Base-by-base conservation (phyloP, 2,888 invertebrate species). In the Heteromyza rotundicornis region DNA sequence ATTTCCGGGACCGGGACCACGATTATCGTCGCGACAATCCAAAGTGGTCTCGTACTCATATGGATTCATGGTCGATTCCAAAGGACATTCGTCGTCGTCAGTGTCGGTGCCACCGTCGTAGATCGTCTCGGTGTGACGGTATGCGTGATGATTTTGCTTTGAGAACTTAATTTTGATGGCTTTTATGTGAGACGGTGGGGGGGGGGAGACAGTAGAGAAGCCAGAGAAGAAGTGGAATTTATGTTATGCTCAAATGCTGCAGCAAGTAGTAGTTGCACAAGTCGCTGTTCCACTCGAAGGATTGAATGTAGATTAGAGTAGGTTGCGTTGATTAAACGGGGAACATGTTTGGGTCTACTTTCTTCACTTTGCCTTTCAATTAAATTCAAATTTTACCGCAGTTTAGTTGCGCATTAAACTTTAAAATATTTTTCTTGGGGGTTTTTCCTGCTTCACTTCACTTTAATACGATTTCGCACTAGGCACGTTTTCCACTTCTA, bases 41-140 rank as follows among this genome's bases (percentile, higher is more conserved):
- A 72, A 68, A 65, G 74, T 73, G 51, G 74, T 73, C 68, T 75
- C 74, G 68, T 72, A 74, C 63, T 75, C 74, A 68, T 74, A 74
- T 64, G 72, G 68, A 70, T 70, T 74, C 74, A 74, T 68, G 72
- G 73, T 75, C 70, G 80, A 75, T 71, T 79, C 80, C 77, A 76
- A 73, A 66, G 80, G 80, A 80, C 81, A 81, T 81, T 81, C 81
- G 81, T 80, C 78, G 77, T 79, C 77, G 79, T 80, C 79, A 70
- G 79, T 79, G 70, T 79, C 79, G 72, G 79, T 79, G 80, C 79
- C 79, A 78, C 79, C 79, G 79, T 79, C 79, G 79, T 79, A 79
- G 76, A 79, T 75, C 71, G 77, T 79, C 75, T 79, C 79, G 76
- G 80, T 78, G 69, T 79, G 80, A 74, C 79, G 79, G 78, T 78